phyloP scores from a whole-genome alignment of 2,797 vertebrate species.

The Poeciliopsis presidionis region DNA sequence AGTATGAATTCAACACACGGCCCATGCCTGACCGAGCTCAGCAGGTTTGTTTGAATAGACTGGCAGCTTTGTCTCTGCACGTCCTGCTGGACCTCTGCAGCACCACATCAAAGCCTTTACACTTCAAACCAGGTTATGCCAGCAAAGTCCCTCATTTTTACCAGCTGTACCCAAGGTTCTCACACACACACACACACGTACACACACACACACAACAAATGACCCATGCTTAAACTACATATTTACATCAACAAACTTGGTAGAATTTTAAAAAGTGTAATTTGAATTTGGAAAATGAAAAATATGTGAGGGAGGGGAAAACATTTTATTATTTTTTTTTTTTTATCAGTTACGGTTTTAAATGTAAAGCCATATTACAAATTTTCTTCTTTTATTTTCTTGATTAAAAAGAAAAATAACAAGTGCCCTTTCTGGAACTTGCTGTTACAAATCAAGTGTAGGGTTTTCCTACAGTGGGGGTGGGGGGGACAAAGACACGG shows the following conservation, averaged over 20 bases:
- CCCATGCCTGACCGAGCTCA: slow-evolving; percentile 64
- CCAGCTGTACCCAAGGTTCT: slow-evolving; percentile 74
- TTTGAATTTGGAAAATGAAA: slow-evolving; percentile 49
- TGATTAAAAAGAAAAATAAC: slow-evolving; percentile 29
- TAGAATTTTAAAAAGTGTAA: slow-evolving; percentile 54
- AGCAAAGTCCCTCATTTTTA: slow-evolving; percentile 76
- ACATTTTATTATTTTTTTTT: slow-evolving; percentile 35
- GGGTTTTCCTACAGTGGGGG: slow-evolving; percentile 61
- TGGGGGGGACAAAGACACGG: slow-evolving; percentile 1
- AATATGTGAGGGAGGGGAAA: slow-evolving; percentile 28
- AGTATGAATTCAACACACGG: slow-evolving; percentile 57
- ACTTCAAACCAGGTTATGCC: slow-evolving; percentile 77
- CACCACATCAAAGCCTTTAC: slow-evolving; percentile 74
- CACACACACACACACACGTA: slow-evolving; percentile 37
- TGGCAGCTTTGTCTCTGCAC: slow-evolving; percentile 69
- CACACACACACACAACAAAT: slow-evolving; percentile 22
- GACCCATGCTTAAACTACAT: slow-evolving; percentile 55
- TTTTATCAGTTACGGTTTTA: slow-evolving; percentile 77
- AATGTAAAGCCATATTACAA: slow-evolving; percentile 84
- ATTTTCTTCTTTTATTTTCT: not conserved
- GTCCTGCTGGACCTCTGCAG: slow-evolving; percentile 70
- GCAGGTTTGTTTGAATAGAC: slow-evolving; percentile 69
- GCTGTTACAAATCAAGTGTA: slow-evolving; percentile 83
- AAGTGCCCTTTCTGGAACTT: slow-evolving; percentile 87
- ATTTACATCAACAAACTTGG: slow-evolving; percentile 42